phyloP scores from a whole-genome alignment of 53 echinoderm and acorn worm species.

The Echinarachnius parma region DNA sequence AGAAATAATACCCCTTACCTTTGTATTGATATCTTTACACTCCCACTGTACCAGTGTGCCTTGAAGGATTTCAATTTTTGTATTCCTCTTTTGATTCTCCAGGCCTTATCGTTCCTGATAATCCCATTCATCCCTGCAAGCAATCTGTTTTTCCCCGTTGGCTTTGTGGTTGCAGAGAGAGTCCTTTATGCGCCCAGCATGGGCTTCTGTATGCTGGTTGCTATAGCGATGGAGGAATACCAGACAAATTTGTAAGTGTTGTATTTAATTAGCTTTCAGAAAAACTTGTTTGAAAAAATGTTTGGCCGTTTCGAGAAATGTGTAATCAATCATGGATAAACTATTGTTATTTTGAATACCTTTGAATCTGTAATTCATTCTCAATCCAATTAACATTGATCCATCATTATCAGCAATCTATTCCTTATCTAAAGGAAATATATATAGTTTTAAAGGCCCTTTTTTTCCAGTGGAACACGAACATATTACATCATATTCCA shows the following conservation, averaged over 20 bases:
- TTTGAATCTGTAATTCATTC: no score
- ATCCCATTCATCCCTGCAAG: constrained; percentile 30
- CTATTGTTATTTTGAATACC: no score
- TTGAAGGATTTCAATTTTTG: neutral
- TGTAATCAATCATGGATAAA: no score
- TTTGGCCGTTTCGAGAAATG: no score
- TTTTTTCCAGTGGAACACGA: no score
- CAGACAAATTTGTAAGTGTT: constrained; percentile 7
- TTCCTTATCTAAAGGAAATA: no score
- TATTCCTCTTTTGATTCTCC: neutral
- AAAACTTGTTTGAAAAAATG: neutral
- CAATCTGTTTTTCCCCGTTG: constrained; percentile 30
- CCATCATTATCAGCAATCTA: no score
- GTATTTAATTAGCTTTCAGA: neutral
- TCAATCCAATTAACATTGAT: no score
- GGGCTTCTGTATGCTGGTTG: constrained; percentile 34
- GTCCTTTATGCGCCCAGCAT: constrained; percentile 36
- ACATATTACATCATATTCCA: no score
- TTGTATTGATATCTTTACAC: neutral
- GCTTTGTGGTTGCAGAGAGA: constrained; percentile 34
- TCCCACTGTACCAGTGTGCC: neutral
- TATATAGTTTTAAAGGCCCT: no score
- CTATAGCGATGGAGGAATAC: constrained; percentile 15
- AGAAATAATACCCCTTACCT: no score
- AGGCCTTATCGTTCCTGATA: constrained; percentile 29